Percentiles rank a stretch among this genome's conserved stretches.
Evolutionary conservation across 2,113 vertebrate species (phyloP).

Genomic region (Nansenia antarctica): DNA sequence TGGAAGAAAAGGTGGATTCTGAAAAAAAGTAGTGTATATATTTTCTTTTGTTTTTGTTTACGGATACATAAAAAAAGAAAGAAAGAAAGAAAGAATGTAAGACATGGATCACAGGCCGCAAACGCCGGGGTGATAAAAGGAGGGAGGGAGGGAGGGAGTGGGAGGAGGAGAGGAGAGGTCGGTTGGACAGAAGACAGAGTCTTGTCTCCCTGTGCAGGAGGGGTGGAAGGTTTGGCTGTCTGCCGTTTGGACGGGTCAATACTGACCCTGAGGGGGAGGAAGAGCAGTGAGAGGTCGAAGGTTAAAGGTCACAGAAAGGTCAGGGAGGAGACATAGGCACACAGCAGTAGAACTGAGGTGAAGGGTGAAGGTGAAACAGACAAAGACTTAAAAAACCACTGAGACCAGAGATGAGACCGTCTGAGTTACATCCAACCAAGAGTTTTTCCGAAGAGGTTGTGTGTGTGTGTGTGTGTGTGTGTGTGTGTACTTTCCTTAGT

Average conservation of each 20-base stretch:
- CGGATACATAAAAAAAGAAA: conserved; percentile 50
- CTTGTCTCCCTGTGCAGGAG: conserved; percentile 76
- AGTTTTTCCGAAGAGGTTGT: too few species aligned
- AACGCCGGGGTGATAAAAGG: conserved; percentile 9
- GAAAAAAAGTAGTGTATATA: conserved; percentile 48
- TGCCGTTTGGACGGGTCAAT: conserved; percentile 82
- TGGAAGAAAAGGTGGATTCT: conserved; percentile 69
- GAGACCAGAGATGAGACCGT: not conserved
- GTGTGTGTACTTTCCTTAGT: too few species aligned
- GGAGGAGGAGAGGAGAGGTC: conserved; percentile 47
- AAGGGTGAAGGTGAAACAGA: not conserved
- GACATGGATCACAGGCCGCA: conserved; percentile 31
- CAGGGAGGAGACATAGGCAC: conserved; percentile 57
- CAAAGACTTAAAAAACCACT: conserved; percentile 14
- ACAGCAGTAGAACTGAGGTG: conserved; percentile 32
- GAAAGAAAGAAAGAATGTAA: conserved; percentile 24
- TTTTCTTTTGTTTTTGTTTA: too few species aligned
- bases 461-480: too few species aligned
- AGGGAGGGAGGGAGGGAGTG: too few species aligned
- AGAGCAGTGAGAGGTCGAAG: conserved; percentile 63
- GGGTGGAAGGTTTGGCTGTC: conserved; percentile 73
- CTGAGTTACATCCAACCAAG: too few species aligned
- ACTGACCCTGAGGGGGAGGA: conserved; percentile 79
- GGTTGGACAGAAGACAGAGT: conserved; percentile 77
- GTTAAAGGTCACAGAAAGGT: conserved; percentile 62